Evolutionary conservation across 2,113 vertebrate species (phyloP), one percentile per base, ranked within the genome.

Genomic region (Castor canadensis): DNA sequence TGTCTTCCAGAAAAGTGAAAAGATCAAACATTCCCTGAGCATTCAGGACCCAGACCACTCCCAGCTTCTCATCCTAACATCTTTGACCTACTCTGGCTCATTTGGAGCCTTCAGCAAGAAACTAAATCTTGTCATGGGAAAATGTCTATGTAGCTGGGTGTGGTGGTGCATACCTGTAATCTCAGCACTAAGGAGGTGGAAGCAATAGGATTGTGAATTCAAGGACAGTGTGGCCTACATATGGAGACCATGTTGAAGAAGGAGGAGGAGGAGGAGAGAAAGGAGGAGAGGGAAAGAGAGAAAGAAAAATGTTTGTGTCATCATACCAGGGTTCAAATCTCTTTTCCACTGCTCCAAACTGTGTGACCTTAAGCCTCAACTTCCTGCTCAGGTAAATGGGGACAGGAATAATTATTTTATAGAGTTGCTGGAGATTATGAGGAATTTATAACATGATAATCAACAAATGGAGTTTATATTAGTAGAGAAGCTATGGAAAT

Each of bases 1-100:
- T 71, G 8, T 82, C 92, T 89, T 93, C n/a, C 30, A 71, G 76
- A 87, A 75, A 80, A 94, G 79, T 60, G 87, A 89, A 66, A 93
- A 92, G 49, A 64, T 69, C 52, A 85, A 67, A 56, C 56, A 43
- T 38, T 67, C 28, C 20, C 62, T 10, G 9, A 56, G 62, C 13
- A 52, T 49, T 32, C 47, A 16, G 5, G 38, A 47, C n/a, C 28
- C n/a, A 73, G 16, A 26, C 87, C 66, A 38, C 32, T 30, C 10
- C 47, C n/a, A n/a, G 17, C 45, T 69, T 12, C 10, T 77, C 64
- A 64, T 0, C 54, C 58, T 30, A 2, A 30, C 0, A 0, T 76
- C 77, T 56, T 82, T 2, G 4, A 45, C 28, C 56, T 58, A 20
- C 32, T 40, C 15, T 56, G 28, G 28, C 66, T 86, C 40, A 5